A percentile compares a stretch with the other conserved stretches of the same genome.
phyloP scores from a whole-genome alignment of 2,888 invertebrate species.

The Cantharis rufa region DNA sequence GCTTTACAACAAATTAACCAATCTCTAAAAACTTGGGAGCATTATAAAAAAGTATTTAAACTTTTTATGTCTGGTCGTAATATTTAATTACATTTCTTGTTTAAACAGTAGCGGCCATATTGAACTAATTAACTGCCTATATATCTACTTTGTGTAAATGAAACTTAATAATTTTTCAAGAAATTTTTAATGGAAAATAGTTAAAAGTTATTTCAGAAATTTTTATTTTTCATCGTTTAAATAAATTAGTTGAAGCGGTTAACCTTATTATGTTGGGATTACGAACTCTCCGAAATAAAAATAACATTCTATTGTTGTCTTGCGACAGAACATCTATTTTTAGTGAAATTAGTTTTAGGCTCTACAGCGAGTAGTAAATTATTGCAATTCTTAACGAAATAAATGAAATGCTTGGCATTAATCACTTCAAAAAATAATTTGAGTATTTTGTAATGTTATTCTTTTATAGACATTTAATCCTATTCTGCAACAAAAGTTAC shows the following conservation, averaged over 20 bases:
- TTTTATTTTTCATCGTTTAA: conserved; percentile 10
- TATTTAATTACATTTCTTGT: neutral
- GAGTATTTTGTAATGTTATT: neutral
- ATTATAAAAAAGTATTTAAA: neutral
- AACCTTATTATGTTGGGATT: conserved; percentile 23
- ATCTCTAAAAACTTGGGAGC: neutral
- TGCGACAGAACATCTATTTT: conserved; percentile 20
- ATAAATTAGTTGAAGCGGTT: conserved; percentile 19
- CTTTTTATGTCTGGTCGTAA: neutral
- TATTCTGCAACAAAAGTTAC: neutral
- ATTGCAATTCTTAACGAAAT: conserved; percentile 18
- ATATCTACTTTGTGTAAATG: neutral
- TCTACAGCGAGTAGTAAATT: conserved; percentile 18
- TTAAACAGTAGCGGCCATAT: neutral
- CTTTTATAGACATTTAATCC: neutral
- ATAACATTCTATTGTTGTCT: conserved; percentile 25
- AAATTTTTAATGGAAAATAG: neutral
- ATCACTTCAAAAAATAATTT: conserved; percentile 1
- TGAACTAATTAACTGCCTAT: neutral
- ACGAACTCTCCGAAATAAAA: conserved; percentile 20
- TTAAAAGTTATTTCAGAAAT: neutral
- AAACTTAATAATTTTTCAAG: neutral
- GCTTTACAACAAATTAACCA: neutral
- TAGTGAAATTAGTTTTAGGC: conserved; percentile 26
- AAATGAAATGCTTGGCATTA: conserved; percentile 6